These are phyloP conservation scores for Nesogale talazaci DNA, from an alignment of 2,113 vertebrate genomes.

Conservation along the genomic window DNA sequence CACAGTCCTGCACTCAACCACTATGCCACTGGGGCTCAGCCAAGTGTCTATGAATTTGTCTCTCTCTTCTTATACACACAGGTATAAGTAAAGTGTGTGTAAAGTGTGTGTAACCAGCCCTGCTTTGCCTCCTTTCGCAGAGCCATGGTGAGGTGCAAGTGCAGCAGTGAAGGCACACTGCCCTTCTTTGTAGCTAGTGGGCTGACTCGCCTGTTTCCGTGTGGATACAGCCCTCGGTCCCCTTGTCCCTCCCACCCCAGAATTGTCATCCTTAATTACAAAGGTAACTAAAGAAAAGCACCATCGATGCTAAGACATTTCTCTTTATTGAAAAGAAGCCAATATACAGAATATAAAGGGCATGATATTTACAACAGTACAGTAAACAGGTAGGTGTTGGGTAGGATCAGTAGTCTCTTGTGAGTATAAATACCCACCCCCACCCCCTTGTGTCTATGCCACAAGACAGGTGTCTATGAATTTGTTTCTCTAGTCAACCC, in stretches of 20 bases:
- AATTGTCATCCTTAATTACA: background rate
- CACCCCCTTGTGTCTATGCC: too few species aligned
- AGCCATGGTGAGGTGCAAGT: background rate
- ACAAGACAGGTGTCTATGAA: too few species aligned
- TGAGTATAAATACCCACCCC: conserved; percentile 53
- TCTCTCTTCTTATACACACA: too few species aligned
- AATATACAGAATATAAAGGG: conserved; percentile 90
- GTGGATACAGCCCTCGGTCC: background rate
- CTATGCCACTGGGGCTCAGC: too few species aligned
- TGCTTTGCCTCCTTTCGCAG: background rate
- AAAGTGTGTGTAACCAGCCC: too few species aligned
- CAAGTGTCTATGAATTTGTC: too few species aligned
- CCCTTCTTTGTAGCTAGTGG: background rate
- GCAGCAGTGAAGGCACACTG: background rate
- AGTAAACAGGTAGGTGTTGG: conserved; percentile 83
- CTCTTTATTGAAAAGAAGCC: conserved; percentile 86
- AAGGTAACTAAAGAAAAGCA: background rate
- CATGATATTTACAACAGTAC: conserved; percentile 87
- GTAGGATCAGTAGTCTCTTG: conserved; percentile 84
- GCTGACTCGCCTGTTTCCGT: background rate
- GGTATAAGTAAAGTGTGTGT: too few species aligned
- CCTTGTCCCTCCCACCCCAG: background rate
- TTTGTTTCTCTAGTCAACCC: background rate
- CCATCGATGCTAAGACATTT: conserved; percentile 77
- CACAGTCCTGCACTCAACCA: too few species aligned